phyloP scores from a whole-genome alignment of 2,113 vertebrate species.

The Odontesthes bonariensis region DNA sequence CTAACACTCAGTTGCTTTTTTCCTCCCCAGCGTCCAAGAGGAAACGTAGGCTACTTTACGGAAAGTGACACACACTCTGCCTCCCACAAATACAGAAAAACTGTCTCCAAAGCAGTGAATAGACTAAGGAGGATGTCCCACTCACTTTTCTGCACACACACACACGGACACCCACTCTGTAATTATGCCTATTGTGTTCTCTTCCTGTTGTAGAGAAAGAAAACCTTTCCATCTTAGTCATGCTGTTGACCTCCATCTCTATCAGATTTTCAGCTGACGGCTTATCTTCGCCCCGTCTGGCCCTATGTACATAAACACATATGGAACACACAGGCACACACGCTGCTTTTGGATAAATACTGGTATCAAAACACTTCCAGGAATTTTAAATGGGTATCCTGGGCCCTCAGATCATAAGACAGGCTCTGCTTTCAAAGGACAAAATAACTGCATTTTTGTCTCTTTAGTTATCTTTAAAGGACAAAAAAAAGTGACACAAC shows the following conservation, averaged over 20 bases:
- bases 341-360: slow-evolving; percentile 4
- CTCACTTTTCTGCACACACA: background rate
- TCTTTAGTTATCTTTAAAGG: background rate
- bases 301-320: slow-evolving; percentile 52
- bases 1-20: background rate
- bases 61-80: slow-evolving; percentile 34
- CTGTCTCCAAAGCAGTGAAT: slow-evolving; percentile 32
- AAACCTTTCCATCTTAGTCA: slow-evolving; percentile 48
- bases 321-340: slow-evolving; percentile 18
- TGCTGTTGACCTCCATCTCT: slow-evolving; percentile 24
- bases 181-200: slow-evolving; percentile 72
- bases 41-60: slow-evolving; percentile 39
- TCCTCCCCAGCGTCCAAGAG: background rate
- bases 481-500: background rate
- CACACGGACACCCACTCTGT: slow-evolving; percentile 42
- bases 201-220: slow-evolving; percentile 59
- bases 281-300: slow-evolving; percentile 61
- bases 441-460: background rate
- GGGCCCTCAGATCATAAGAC: background rate
- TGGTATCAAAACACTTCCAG: slow-evolving; percentile 31
- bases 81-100: slow-evolving; percentile 13
- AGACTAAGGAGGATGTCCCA: slow-evolving; percentile 22
- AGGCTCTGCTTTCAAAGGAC: background rate
- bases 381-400: slow-evolving; percentile 28
- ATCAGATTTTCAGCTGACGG: slow-evolving; percentile 55